Evolutionary conservation across 2,113 vertebrate genomes (phyloP).

Genomic region (Sinosuthora webbiana): DNA sequence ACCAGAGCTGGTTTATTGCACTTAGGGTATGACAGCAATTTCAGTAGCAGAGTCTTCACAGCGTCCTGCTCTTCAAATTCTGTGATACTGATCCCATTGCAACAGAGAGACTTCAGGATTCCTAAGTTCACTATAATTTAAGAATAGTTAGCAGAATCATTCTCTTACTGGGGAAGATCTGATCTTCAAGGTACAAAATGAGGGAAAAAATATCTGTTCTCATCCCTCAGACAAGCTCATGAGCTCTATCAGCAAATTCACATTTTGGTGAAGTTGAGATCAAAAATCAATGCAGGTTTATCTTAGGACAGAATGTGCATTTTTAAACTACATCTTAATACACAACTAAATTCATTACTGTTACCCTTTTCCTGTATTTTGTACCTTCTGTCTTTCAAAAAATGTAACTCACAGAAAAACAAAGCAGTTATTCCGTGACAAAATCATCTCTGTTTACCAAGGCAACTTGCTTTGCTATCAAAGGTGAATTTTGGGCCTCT

Average conservation of each 20-base stretch:
- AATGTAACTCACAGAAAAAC: neutral
- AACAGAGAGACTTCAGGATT: neutral
- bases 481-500: neutral
- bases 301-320: neutral
- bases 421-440: neutral
- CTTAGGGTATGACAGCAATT: neutral
- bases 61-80: neutral
- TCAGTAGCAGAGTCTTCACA: neutral
- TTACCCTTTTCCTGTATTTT: neutral
- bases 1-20: neutral
- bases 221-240: neutral
- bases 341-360: neutral
- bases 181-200: neutral
- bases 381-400: neutral
- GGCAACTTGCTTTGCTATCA: neutral
- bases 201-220: neutral
- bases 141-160: neutral
- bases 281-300: neutral
- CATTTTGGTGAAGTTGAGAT: neutral
- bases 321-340: neutral
- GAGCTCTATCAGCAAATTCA: neutral
- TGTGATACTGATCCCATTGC: neutral
- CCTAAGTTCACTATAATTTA: neutral
- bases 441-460: neutral
- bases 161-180: neutral